Percentiles rank a stretch among this genome's conserved stretches.
Conservation (phyloP, 92 coral and sea anemone genomes). For the Pocillopora grandis region DNA sequence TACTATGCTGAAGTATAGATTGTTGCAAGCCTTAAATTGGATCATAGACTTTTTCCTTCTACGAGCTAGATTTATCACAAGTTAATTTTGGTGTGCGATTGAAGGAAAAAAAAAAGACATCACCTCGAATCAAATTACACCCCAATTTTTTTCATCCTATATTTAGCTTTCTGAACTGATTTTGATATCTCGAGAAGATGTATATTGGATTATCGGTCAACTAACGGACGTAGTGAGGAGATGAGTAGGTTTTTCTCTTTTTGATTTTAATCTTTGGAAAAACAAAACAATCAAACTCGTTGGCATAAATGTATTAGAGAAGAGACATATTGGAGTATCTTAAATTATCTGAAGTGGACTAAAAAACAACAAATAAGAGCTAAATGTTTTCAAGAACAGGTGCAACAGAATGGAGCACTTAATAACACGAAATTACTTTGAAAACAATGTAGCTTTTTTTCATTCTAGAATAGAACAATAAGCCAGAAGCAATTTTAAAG, state of each 20-base stretch:
- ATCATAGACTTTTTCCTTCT: no score
- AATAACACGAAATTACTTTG: not conserved
- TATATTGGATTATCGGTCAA: not conserved
- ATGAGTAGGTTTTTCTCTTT: not conserved
- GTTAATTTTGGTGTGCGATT: no score
- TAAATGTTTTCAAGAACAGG: not conserved
- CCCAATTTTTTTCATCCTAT: no score
- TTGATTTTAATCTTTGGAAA: not conserved
- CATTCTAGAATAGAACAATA: not conserved
- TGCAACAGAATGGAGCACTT: not conserved
- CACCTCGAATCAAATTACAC: no score
- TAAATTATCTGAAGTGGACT: not conserved
- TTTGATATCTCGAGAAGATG: not conserved
- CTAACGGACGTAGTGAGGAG: not conserved
- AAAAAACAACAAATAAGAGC: not conserved
- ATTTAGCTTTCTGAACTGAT: no score
- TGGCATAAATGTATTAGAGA: not conserved
- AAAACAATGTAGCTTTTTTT: not conserved
- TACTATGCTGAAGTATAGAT: no score
- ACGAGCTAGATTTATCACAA: no score
- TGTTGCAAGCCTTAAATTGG: no score
- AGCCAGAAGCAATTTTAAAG: not conserved
- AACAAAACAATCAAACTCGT: not conserved
- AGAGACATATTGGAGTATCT: not conserved
- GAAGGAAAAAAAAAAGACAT: no score